Base-by-base conservation (phyloP, 2,888 invertebrate species). In the Cosmopolites sordidus region DNA sequence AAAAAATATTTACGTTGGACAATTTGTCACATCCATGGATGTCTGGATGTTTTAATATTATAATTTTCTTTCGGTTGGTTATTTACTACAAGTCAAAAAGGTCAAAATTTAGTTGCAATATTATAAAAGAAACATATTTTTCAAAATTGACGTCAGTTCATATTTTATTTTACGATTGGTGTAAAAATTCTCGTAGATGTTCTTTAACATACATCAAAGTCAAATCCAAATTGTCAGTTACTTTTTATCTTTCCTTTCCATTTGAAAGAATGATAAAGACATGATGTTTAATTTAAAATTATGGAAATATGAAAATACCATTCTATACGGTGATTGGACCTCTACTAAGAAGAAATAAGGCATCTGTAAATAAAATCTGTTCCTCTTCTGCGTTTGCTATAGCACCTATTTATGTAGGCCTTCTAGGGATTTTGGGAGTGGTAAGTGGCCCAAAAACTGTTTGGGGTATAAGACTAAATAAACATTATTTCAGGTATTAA, bases 361-460 rank as follows among this genome's bases (percentile, higher is more conserved):
- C 58, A 33, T 51, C 59, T 12, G 59, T 69, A 6, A 62, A 59
- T 48, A 54, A 54, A 6, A 55, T 71, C 18, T 73, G 73, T 55
- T 43, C 53, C 8, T 63, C 65, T 56, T 65, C 67, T 1, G 47
- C 67, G 1, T 56, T 72, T 14, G 59, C 62, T 33, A 61, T 67
- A 29, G 66, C 69, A n/a, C 62, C 64, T 3, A 51, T 65, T 45
- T 73, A 73, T 58, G 68, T 71, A 2, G 62, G 59, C 9, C 51
- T 70, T 44, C 61, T 73, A 49, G 71, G 73, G 18, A 33, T 71
- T 43, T 56, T 71, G n/a, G 73, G 73, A 56, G 63, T 71, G 61
- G 72, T 73, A 66, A 65, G 63, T 65, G 42, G 11, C 16, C n/a
- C 14, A 45, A 33, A 33, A 33, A 6, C 4, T 9, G 3, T 11